These are phyloP conservation scores for Scaptomyza tumidula DNA, from an alignment of 2,888 invertebrate species.

Conservation along the genomic window DNA sequence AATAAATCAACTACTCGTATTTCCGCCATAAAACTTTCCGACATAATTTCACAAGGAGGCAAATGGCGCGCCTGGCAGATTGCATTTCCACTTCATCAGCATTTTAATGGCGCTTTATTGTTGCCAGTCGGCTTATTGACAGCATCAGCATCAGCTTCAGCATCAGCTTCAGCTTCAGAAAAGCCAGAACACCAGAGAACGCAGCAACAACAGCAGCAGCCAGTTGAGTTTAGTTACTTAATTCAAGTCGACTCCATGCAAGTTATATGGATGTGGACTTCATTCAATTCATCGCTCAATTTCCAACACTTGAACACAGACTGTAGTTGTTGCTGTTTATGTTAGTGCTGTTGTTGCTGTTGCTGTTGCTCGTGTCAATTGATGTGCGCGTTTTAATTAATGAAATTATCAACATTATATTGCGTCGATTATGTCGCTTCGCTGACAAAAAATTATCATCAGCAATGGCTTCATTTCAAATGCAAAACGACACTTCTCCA, in stretches of 20 bases:
- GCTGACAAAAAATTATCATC: slow-evolving; percentile 45
- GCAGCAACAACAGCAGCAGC: slow-evolving; percentile 6
- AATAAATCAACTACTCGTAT: slow-evolving; percentile 63
- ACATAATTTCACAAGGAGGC: slow-evolving; percentile 42
- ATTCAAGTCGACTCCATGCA: slow-evolving; percentile 32
- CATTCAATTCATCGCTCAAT: slow-evolving; percentile 38
- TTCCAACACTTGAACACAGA: slow-evolving; percentile 30
- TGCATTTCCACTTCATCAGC: slow-evolving; percentile 72
- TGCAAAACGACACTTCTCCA: slow-evolving; percentile 17
- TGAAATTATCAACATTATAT: slow-evolving; percentile 61
- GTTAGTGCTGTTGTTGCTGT: not conserved
- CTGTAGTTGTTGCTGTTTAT: slow-evolving; percentile 12
- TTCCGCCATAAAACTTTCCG: slow-evolving; percentile 53
- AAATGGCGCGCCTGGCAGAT: slow-evolving; percentile 21
- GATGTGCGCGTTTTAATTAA: slow-evolving; percentile 60
- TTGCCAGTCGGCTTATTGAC: slow-evolving; percentile 46
- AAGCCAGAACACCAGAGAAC: not conserved
- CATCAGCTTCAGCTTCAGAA: slow-evolving; percentile 11
- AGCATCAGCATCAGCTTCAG: slow-evolving; percentile 20
- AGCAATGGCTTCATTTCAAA: slow-evolving; percentile 51
- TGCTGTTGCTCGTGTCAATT: slow-evolving; percentile 25
- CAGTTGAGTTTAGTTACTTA: slow-evolving; percentile 35
- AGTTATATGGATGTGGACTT: slow-evolving; percentile 28
- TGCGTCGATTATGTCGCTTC: slow-evolving; percentile 50
- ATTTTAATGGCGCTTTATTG: slow-evolving; percentile 59